Evolutionary conservation across 2,888 invertebrate genomes (phyloP), one percentile per base, ranked within the genome.

Genomic region (Archaeoteleia sp.): DNA sequence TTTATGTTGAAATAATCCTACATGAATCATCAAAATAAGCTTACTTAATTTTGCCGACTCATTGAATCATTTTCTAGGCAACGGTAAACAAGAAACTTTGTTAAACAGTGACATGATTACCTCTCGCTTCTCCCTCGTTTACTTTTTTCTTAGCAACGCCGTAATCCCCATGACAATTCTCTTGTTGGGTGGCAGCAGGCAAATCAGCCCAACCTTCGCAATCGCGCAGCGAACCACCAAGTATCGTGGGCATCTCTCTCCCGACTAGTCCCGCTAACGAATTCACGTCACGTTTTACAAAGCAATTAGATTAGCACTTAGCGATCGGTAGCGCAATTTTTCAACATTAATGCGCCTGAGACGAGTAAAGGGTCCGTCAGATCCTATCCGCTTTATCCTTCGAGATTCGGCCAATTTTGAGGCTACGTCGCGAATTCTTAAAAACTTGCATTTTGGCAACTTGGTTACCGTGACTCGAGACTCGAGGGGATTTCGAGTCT

Each of bases 281-380:
- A 45, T 55, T 55, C 45, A n/a, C 55, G 35, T 55, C 55, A 55
- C 55, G 55, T 55, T 37, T 55, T 27, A 25, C 29, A 35, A 37
- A 55, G 55, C 55, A 55, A 55, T 55, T 45, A 55, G 55, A 45
- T 53, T 42, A 53, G 34, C 39, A 39, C 29, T 40, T 14, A 14
- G 23, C 29, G 39, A 53, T 54, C 43, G 8, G 42, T 12, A 35
- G 25, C 42, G 32, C 14, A 54, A 54, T 43, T 43, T 43, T 42
- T 43, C 53, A 54, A 20, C 32, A 43, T 34, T 54, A 43, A 54
- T 13, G 32, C 32, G 30, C 23, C 53, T 40, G 17, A 15, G 37
- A 27, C 8, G 8, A 49, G 12, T 29, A 37, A 35, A 49, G 48
- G 35, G 25, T 14, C 14, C 9, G 17, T 8, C 20, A 15, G 9